These are phyloP conservation scores for Hoplodrina blanda DNA, from an alignment of 2,888 invertebrate species.

Conservation along the genomic window DNA sequence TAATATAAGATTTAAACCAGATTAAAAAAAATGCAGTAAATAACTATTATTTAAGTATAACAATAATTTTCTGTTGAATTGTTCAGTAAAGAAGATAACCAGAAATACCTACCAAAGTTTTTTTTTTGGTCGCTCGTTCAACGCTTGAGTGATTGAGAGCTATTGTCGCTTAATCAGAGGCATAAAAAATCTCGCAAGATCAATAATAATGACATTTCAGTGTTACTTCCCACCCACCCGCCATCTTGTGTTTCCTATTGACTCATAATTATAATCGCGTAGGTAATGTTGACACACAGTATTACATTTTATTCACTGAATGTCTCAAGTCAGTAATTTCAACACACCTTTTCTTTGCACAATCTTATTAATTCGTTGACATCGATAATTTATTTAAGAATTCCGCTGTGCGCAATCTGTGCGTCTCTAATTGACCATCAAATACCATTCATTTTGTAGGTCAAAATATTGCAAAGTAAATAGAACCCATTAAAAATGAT, in stretches of 20 bases:
- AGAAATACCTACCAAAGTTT: neutral
- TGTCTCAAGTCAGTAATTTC: conserved; percentile 23
- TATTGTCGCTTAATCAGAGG: conserved; percentile 28
- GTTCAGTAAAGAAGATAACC: conserved; percentile 2
- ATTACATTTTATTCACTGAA: conserved; percentile 26
- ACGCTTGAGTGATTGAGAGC: conserved; percentile 16
- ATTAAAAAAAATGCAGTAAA: no score
- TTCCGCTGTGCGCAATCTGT: conserved; percentile 8
- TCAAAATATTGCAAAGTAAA: conserved; percentile 11
- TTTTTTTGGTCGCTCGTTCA: conserved; percentile 5
- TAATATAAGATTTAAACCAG: no score
- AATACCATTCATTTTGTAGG: conserved; percentile 25
- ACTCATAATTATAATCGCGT: conserved; percentile 50
- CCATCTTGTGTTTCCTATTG: conserved; percentile 49
- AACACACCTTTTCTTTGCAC: conserved; percentile 36
- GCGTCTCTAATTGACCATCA: conserved; percentile 21
- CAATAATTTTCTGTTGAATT: neutral
- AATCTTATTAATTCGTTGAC: conserved; percentile 60
- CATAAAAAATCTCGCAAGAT: conserved; percentile 30
- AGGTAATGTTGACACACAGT: conserved; percentile 51
- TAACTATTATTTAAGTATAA: no score
- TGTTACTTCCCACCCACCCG: conserved; percentile 43
- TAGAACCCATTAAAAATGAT: conserved; percentile 25
- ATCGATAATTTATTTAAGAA: conserved; percentile 41
- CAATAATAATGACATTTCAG: conserved; percentile 42